Evolutionary conservation across 2,888 invertebrate genomes (phyloP).

Genomic region (Cataglyphis albicans): DNA sequence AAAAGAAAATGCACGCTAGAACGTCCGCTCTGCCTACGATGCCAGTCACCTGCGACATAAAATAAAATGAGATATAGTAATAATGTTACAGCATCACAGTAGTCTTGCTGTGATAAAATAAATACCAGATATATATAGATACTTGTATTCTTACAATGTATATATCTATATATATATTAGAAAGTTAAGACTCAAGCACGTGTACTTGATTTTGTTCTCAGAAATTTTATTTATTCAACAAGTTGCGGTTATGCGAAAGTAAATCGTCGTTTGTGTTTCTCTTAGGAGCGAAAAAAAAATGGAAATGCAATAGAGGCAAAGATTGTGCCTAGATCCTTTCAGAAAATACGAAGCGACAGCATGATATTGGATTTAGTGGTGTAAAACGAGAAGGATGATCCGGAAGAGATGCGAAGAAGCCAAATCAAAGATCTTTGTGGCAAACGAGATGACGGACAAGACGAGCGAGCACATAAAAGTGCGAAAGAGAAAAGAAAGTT

Average conservation of each 20-base stretch:
- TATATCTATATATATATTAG: neutral
- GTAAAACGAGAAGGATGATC: conserved; percentile 69
- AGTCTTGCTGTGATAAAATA: neutral
- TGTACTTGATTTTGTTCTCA: neutral
- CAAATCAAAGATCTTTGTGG: conserved; percentile 61
- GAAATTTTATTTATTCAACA: conserved; percentile 46
- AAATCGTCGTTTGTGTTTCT: conserved; percentile 15
- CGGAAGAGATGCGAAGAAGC: conserved; percentile 56
- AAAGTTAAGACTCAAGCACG: conserved; percentile 12
- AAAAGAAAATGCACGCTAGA: conserved; percentile 93
- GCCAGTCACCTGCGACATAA: conserved; percentile 91
- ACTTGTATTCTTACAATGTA: neutral
- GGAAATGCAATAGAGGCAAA: conserved; percentile 42
- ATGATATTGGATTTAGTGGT: conserved; percentile 76
- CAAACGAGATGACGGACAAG: conserved; percentile 70
- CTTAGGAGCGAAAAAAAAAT: conserved; percentile 22
- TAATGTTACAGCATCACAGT: neutral
- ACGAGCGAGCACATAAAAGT: conserved; percentile 46
- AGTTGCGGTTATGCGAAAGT: conserved; percentile 47
- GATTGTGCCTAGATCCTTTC: conserved; percentile 56
- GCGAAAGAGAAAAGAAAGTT: conserved; percentile 56
- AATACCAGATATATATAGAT: neutral
- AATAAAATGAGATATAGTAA: conserved; percentile 47
- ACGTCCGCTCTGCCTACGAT: conserved; percentile 96
- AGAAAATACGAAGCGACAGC: conserved; percentile 68